Conservation (phyloP, 2,113 vertebrate species). For the Chamaetylas fuelleborni region DNA sequence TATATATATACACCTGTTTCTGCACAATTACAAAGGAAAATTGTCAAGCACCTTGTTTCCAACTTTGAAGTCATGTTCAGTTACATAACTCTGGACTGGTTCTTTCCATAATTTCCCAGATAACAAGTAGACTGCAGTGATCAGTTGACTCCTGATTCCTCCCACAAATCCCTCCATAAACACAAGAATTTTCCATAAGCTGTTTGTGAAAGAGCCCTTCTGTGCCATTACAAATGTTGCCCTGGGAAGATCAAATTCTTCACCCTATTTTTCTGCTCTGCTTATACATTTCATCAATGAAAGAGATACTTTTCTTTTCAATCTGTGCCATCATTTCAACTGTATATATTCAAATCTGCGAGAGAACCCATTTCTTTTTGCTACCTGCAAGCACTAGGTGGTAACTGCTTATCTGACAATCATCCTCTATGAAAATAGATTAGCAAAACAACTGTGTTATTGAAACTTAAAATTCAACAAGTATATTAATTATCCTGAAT, state of each 20-base stretch:
- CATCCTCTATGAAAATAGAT: not conserved
- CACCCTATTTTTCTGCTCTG: not conserved
- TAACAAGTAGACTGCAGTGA: not conserved
- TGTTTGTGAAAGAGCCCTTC: not conserved
- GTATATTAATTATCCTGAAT: constrained; percentile 12
- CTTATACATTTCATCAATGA: not conserved
- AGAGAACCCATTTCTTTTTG: not conserved
- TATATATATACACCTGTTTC: not conserved
- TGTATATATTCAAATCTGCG: not conserved
- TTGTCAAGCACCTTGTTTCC: not conserved
- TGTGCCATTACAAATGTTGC: not conserved
- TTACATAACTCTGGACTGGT: not conserved
- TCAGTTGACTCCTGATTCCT: not conserved
- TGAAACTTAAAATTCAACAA: not conserved
- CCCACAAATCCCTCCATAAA: not conserved
- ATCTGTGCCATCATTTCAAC: not conserved
- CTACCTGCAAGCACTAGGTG: not conserved
- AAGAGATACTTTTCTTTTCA: not conserved
- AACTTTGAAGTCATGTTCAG: not conserved
- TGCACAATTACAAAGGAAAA: not conserved
- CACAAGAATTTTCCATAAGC: not conserved
- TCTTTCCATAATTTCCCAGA: not conserved
- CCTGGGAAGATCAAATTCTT: not conserved
- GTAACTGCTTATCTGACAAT: not conserved
- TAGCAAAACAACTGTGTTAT: constrained; percentile 3